Base-by-base conservation (phyloP, 1,140 invertebrate genomes). In the Bactericera cockerelli region DNA sequence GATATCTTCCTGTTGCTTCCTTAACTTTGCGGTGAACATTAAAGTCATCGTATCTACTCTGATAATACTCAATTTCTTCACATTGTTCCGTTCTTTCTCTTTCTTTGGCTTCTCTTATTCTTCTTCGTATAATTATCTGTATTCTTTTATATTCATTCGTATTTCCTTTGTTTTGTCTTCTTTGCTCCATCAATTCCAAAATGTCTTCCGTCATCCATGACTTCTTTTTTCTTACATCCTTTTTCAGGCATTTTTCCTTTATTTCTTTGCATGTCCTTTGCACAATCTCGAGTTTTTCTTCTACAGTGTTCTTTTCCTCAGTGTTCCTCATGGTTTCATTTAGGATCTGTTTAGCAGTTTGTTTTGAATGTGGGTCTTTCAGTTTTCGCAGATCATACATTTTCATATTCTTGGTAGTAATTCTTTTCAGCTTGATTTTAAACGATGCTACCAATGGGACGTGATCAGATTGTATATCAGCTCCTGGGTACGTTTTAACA, bases 391-490 rank as follows among this genome's bases (percentile, higher is more conserved):
- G 16, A 57, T 55, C 25, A 22, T 24, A 25, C 26, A 42, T 49
- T 49, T 28, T 31, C 31, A 25, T 21, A 21, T 19, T 1, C 31
- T n/a, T 22, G 13, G 16, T 39, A 16, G 24, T 8, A 8, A 28
- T 33, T 57, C 55, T 54, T 36, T 59, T 58, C 24, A 64, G 53
- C 21, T 49, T 62, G 1, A 64, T 8, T 49, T 21, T 57, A 21
- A 62, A 22, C 26, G 53, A 28, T 11, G 49, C 63, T 8, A 68
- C 61, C 11, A 66, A 53, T 14, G 64, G 65, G 33, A 67, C 69
- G 59, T 72, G 68, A 60, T 71, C 66, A 14, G 66, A 69, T 24
- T 31, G 58, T 25, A 59, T 54, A 16, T 61, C 59, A 42, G 58
- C 31, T 25, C 58, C 57, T 22, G 54, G 57, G 57, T 65, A 72